phyloP scores from a whole-genome alignment of 2,113 vertebrate species.

The Rhinolophus ferrumequinum region DNA sequence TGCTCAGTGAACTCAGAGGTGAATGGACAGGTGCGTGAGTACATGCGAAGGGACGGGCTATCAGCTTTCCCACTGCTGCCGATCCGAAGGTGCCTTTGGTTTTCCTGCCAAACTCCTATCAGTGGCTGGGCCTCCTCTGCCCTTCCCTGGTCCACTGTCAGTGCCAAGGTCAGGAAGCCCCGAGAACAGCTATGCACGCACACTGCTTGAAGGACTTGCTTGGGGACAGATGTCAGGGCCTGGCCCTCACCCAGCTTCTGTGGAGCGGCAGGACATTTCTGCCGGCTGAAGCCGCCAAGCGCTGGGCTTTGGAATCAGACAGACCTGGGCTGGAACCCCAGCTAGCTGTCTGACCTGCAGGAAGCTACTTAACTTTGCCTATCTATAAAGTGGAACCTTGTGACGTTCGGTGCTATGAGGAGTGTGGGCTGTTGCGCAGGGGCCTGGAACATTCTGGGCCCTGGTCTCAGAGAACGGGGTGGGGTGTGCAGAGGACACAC shows the following conservation, averaged over 20 bases:
- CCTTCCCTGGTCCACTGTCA: rapidly evolving
- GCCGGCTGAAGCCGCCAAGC: not conserved
- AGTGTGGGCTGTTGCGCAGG: rapidly evolving
- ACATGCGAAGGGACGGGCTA: rapidly evolving
- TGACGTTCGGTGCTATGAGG: rapidly evolving
- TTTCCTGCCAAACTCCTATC: not conserved
- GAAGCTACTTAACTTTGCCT: not conserved
- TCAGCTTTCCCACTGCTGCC: rapidly evolving
- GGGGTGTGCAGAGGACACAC: not conserved
- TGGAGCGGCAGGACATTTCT: not conserved
- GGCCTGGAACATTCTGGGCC: not conserved
- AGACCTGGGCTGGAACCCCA: not conserved
- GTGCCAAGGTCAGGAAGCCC: not conserved
- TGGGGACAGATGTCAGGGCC: not conserved
- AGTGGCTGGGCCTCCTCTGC: too few species aligned
- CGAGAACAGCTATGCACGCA: not conserved
- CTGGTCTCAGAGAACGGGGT: not conserved
- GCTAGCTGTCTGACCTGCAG: not conserved
- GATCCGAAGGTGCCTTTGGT: rapidly evolving
- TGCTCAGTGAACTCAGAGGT: rapidly evolving
- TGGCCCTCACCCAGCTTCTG: not conserved
- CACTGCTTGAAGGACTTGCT: not conserved
- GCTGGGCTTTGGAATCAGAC: not conserved
- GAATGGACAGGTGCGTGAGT: rapidly evolving
- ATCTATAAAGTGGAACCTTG: not conserved